Base-by-base conservation (phyloP, 2,797 vertebrate species). In the Uromys caudimaculatus region DNA sequence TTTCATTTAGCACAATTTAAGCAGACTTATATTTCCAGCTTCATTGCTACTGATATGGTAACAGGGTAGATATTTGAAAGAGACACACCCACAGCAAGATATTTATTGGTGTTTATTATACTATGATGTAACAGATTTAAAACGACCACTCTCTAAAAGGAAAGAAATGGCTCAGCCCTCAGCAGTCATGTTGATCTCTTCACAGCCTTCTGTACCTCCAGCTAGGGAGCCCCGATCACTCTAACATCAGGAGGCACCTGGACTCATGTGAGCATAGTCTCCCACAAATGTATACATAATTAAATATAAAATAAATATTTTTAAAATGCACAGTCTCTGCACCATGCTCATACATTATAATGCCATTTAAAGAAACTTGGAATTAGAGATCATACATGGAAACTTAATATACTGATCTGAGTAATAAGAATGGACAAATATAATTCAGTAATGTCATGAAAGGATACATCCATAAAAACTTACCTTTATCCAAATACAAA, bases 121-220 rank as follows among this genome's bases (percentile, higher is more conserved):
- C 32, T 41, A 29, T 88, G 7, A 29, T 56, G 17, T 5, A 69
- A 24, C 24, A 38, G 47, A 17, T 38, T 38, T 3, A 67, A 79
- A 87, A 71, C 38, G 17, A 17, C 23, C 11, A 58, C n/a, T 58
- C 1, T 82, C 35, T 58, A 21, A 58, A 58, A 58, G 2, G 23
- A 56, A 35, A 41, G 11, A 38, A 21, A 41, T 23, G 13, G 54
- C 1, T 82, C 54, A 58, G 3, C 3, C 24, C 2, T 58, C 52
- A 38, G 21, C 21, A 58, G 2, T 4, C n/a, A 82, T 1, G 2
- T 8, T 5, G 11, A 50, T 10, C 2, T 38, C 14, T n/a, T 14
- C 12, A 58, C 21, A 82, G 23, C 0, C 6, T 54, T 11, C 35
- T 81, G 0, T 58, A 56, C 21, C 5, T 58, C 21, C 6, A 41